Conservation (phyloP, 2,888 invertebrate genomes). For the Tribolium freemani region DNA sequence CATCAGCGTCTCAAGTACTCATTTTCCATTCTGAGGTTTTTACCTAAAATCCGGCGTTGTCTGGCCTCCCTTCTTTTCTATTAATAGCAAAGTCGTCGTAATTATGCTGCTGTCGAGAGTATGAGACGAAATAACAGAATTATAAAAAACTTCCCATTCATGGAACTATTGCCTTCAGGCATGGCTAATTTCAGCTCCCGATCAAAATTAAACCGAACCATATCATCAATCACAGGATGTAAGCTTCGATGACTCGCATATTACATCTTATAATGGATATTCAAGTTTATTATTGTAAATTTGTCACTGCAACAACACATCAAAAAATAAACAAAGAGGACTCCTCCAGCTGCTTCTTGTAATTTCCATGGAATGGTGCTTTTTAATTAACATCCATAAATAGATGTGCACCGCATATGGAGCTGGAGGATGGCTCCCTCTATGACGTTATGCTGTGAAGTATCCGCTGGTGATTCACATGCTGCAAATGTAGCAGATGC, state of each 20-base stretch:
- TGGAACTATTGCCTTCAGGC: conserved; percentile 60
- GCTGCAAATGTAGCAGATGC: conserved; percentile 64
- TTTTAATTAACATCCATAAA: conserved; percentile 25
- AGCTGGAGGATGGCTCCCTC: conserved; percentile 26
- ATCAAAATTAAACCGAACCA: conserved; percentile 58
- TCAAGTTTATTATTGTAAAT: conserved; percentile 47
- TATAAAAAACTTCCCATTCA: conserved; percentile 47
- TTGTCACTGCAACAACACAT: conserved; percentile 42
- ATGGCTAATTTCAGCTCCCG: conserved; percentile 62
- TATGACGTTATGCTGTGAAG: conserved; percentile 5
- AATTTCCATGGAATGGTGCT: conserved; percentile 11
- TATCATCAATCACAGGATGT: conserved; percentile 62
- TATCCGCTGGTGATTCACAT: conserved; percentile 59
- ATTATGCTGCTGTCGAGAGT: conserved; percentile 29
- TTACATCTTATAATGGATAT: conserved; percentile 56
- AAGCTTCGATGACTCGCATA: conserved; percentile 61
- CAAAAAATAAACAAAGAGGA: conserved; percentile 27
- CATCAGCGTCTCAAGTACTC: conserved; percentile 43
- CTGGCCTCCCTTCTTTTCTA: conserved; percentile 32
- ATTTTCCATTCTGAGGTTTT: conserved; percentile 41
- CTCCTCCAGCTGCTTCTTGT: conserved; percentile 15
- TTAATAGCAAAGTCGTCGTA: conserved; percentile 34
- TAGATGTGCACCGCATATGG: neutral
- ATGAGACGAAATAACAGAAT: conserved; percentile 42
- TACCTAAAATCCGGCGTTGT: conserved; percentile 33